Conservation (phyloP, 2,113 vertebrate species). For the Siphamia tubifer region DNA sequence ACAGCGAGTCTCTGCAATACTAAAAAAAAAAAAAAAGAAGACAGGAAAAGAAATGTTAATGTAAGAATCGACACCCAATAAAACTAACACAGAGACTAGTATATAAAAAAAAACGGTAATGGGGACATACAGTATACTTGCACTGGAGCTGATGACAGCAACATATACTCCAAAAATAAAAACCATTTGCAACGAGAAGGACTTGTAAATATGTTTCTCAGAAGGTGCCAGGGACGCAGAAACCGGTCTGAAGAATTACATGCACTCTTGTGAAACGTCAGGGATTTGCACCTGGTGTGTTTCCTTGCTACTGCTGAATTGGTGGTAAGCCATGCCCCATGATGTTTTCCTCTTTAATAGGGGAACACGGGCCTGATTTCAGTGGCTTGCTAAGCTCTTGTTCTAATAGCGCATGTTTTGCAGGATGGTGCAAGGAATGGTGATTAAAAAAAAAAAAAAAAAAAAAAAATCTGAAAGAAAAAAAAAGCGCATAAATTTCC, state of each 20-base stretch:
- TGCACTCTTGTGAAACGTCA: slow-evolving; percentile 36
- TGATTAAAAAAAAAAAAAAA: no score
- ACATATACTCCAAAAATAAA: slow-evolving; percentile 35
- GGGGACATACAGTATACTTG: background rate
- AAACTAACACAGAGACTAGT: no score
- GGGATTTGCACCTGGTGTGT: slow-evolving; percentile 70
- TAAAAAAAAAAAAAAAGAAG: no score
- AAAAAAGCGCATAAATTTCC: slow-evolving; percentile 17
- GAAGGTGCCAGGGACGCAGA: slow-evolving; percentile 34
- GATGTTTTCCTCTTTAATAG: slow-evolving; percentile 34
- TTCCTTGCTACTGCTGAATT: slow-evolving; percentile 43
- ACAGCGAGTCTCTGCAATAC: no score
- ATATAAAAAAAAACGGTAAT: no score
- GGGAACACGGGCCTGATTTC: slow-evolving; percentile 32
- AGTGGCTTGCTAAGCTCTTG: slow-evolving; percentile 24
- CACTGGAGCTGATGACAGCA: background rate
- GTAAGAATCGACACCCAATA: no score
- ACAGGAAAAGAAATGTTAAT: no score
- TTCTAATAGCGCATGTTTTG: slow-evolving; percentile 8
- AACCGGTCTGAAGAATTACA: slow-evolving; percentile 14
- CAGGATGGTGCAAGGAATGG: slow-evolving; percentile 22
- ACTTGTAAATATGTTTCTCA: slow-evolving; percentile 64
- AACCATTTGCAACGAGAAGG: slow-evolving; percentile 32
- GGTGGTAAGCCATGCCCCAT: slow-evolving; percentile 33
- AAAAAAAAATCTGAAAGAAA: no score